These are phyloP conservation scores for Holocentrus rufus DNA, from an alignment of 2,797 vertebrate genomes.

Conservation along the genomic window DNA sequence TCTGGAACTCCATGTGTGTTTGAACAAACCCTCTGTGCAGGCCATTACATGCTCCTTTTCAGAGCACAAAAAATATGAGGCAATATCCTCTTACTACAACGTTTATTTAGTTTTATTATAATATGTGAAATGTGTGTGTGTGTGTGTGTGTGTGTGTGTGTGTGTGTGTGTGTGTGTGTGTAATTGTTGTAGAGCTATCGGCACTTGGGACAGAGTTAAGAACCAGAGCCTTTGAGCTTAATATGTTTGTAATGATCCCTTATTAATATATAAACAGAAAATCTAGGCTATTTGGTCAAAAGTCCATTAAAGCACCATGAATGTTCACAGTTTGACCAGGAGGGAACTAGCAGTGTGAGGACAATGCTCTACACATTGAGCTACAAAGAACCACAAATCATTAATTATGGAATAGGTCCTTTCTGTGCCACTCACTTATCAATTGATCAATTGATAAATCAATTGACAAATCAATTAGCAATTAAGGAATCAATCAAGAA, in stretches of 20 bases:
- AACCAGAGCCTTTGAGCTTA: slow-evolving; percentile 18
- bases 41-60: slow-evolving; percentile 25
- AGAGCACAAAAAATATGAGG: slow-evolving; percentile 39
- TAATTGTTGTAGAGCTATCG: slow-evolving; percentile 22
- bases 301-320: not conserved
- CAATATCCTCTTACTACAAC: slow-evolving; percentile 41
- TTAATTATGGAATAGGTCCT: not conserved
- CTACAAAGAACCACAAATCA: not conserved
- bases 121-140: slow-evolving; percentile 5
- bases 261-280: not conserved
- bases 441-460: no score
- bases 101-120: slow-evolving; percentile 31
- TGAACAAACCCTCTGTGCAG: slow-evolving; percentile 48
- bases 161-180: not conserved
- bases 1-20: slow-evolving; percentile 43
- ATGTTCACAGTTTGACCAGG: no score
- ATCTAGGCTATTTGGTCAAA: not conserved
- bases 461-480: no score
- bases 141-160: not conserved
- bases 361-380: not conserved
- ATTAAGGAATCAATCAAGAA: no score
- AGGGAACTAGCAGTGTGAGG: no score
- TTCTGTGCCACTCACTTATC: no score
- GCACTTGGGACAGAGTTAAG: slow-evolving; percentile 2
- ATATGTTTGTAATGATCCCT: not conserved